Evolutionary conservation across 2,797 vertebrate genomes (phyloP).

Genomic region (Muraenolepis orangiensis): DNA sequence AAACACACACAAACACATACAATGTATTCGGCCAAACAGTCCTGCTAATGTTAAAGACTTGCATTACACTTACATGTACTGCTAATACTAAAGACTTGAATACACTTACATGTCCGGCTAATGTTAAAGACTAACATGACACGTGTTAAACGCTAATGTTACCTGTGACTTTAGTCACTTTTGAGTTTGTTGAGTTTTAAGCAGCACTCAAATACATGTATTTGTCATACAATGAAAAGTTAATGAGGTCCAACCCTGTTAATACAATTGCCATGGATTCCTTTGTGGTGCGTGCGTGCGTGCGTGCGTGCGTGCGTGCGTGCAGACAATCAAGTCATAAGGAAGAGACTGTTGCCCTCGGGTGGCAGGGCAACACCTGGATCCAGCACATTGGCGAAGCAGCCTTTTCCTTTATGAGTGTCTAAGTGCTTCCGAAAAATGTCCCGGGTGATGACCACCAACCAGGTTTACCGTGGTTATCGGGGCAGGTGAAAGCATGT

Average conservation of each 20-base stretch:
- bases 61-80: not conserved
- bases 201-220: not conserved
- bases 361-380: slow-evolving; percentile 46
- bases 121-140: not conserved
- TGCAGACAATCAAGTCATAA: not conserved
- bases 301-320: too few relatives aligned
- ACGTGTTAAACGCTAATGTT: not conserved
- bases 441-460: not conserved
- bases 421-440: not conserved
- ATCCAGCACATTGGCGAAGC: not conserved
- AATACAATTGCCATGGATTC: not conserved
- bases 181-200: not conserved
- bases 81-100: too few relatives aligned
- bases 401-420: not conserved
- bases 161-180: not conserved
- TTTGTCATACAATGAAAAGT: not conserved
- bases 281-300: not conserved
- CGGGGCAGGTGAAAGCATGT: not conserved
- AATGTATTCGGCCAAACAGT: too few relatives aligned
- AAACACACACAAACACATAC: too few relatives aligned
- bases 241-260: not conserved
- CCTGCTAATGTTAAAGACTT: too few relatives aligned
- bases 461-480: not conserved
- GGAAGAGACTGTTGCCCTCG: slow-evolving; percentile 7
- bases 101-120: not conserved